Evolutionary conservation across 1,140 invertebrate species (phyloP).

Genomic region (Lineus longissimus): DNA sequence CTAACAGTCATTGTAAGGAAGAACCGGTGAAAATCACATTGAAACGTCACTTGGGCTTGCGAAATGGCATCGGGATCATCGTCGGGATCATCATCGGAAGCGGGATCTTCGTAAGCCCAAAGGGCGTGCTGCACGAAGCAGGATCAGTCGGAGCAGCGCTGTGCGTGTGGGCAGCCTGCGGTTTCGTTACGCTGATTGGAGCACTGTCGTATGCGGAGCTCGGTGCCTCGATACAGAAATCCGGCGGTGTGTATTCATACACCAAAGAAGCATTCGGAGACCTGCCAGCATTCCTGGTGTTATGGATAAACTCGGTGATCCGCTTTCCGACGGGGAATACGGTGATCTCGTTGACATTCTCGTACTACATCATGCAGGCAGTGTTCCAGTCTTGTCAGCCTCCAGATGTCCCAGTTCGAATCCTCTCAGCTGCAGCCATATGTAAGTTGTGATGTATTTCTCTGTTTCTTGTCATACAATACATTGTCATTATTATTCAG

Average conservation of each 20-base stretch:
- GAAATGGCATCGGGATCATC: slow-evolving; percentile 24
- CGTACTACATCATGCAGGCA: slow-evolving; percentile 48
- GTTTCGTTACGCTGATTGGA: slow-evolving; percentile 38
- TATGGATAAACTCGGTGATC: slow-evolving; percentile 24
- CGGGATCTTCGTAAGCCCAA: slow-evolving; percentile 91
- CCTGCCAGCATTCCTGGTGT: neutral
- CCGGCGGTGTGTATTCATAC: neutral
- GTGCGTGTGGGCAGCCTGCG: slow-evolving; percentile 73
- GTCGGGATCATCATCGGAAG: slow-evolving; percentile 54
- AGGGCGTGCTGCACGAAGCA: slow-evolving; percentile 72
- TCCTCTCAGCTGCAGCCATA: slow-evolving; percentile 46
- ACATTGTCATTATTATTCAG: no score
- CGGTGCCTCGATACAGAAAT: neutral
- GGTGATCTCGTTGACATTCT: slow-evolving; percentile 48
- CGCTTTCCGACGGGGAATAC: slow-evolving; percentile 71
- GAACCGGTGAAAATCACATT: no score
- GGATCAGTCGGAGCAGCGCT: slow-evolving; percentile 75
- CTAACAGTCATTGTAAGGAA: no score
- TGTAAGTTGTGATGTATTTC: slow-evolving; percentile 32
- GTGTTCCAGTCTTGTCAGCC: slow-evolving; percentile 44
- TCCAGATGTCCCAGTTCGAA: slow-evolving; percentile 32
- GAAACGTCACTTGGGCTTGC: neutral
- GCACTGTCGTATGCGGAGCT: neutral
- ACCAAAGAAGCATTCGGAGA: neutral
- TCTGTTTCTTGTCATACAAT: no score